Percentiles rank a stretch among this genome's conserved stretches.
Evolutionary conservation across 2,113 vertebrate genomes (phyloP).

Genomic region (Amazona vittata): DNA sequence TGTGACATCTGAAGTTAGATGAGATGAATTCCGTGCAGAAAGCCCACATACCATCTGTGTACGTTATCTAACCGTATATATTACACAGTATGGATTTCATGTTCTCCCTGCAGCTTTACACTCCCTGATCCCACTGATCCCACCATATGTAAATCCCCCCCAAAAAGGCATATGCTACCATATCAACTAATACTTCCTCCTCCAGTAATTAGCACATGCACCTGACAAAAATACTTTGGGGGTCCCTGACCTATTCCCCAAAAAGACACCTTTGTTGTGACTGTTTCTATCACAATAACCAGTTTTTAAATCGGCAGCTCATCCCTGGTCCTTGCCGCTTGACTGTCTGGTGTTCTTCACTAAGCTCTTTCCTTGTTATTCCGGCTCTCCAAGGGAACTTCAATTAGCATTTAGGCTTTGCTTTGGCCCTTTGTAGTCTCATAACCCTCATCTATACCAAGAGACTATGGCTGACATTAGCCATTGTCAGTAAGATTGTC

Average conservation of each 20-base stretch:
- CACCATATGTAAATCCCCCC: background rate
- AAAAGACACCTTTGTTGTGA: background rate
- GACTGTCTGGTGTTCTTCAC: background rate
- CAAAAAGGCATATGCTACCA: background rate
- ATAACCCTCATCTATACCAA: background rate
- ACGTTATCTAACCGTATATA: background rate
- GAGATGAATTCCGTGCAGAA: background rate
- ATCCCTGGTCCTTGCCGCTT: background rate
- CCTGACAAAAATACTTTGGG: background rate
- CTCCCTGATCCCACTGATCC: background rate
- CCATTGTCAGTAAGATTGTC: background rate
- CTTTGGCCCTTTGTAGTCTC: background rate
- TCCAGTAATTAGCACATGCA: background rate
- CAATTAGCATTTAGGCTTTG: background rate
- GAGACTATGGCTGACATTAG: background rate
- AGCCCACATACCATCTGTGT: background rate
- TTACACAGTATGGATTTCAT: background rate
- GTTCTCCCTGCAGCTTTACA: background rate
- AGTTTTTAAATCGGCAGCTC: background rate
- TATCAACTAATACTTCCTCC: background rate
- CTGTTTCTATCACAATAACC: background rate
- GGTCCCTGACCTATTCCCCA: background rate
- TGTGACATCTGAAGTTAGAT: background rate
- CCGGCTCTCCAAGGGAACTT: background rate
- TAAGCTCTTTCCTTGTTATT: background rate